Conservation (phyloP, 1,140 invertebrate species). For the Zaprionus ghesquierei region DNA sequence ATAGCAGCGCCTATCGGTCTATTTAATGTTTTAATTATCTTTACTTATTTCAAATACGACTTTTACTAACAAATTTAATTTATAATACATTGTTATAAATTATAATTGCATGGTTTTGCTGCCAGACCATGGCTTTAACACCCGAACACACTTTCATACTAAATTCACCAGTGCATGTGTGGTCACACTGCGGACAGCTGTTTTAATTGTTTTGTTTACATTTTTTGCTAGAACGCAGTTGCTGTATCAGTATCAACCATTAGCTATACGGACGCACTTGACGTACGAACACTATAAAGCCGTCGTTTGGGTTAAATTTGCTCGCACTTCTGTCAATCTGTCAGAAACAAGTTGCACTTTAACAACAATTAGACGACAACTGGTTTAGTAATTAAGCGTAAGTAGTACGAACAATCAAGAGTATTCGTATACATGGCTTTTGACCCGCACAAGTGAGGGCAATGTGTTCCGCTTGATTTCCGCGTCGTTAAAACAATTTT, state of each 20-base stretch:
- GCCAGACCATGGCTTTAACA: background rate
- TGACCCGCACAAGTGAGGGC: background rate
- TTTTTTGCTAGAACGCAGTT: conserved; percentile 36
- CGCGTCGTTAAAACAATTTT: background rate
- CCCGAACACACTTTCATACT: background rate
- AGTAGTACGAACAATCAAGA: background rate
- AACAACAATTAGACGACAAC: background rate
- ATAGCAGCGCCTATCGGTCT: background rate
- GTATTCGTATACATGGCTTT: background rate
- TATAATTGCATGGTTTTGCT: no score
- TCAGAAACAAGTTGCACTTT: conserved; percentile 1
- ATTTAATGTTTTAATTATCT: background rate
- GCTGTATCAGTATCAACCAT: conserved; percentile 17
- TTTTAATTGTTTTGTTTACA: conserved; percentile 46
- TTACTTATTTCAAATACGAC: background rate
- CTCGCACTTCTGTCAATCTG: background rate
- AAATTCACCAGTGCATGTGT: background rate
- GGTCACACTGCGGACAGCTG: conserved; percentile 39
- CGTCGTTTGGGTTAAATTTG: background rate
- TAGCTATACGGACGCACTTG: conserved; percentile 10
- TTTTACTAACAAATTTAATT: background rate
- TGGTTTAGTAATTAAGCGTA: conserved; percentile 15
- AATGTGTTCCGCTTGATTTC: background rate
- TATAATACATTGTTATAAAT: no score
- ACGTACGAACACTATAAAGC: background rate